phyloP scores from a whole-genome alignment of 2,113 vertebrate species.

The Orthonyx spaldingii region DNA sequence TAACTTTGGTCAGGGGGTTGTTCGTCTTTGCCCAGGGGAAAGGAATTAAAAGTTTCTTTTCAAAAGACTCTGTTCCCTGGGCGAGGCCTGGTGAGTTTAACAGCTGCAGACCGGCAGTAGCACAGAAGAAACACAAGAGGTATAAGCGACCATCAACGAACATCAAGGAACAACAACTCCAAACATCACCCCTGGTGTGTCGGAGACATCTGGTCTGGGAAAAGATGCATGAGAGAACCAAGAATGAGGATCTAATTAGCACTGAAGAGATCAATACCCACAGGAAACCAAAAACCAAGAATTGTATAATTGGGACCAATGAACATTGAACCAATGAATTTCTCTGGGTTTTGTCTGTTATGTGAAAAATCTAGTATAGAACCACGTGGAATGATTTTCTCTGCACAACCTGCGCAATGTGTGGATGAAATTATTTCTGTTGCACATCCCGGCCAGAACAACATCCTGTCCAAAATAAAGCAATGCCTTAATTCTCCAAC shows the following conservation, averaged over 20 bases:
- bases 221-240: too few species aligned
- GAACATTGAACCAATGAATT: rapidly evolving
- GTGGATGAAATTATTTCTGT: background rate
- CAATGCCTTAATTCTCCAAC: background rate
- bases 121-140: background rate
- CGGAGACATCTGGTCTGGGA: too few species aligned
- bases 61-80: background rate
- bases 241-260: too few species aligned
- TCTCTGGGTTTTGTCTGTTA: background rate
- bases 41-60: background rate
- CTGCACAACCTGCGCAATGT: rapidly evolving
- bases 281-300: background rate
- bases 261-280: background rate
- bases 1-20: background rate
- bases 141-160: too few species aligned
- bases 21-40: background rate
- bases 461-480: background rate
- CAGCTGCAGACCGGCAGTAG: background rate
- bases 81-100: rapidly evolving
- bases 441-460: too few species aligned
- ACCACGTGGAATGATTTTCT: background rate
- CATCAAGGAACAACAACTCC: too few species aligned
- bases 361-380: background rate
- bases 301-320: background rate
- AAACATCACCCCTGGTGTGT: too few species aligned